Base-by-base conservation (phyloP, 2,113 vertebrate genomes). In the Rattus rattus region DNA sequence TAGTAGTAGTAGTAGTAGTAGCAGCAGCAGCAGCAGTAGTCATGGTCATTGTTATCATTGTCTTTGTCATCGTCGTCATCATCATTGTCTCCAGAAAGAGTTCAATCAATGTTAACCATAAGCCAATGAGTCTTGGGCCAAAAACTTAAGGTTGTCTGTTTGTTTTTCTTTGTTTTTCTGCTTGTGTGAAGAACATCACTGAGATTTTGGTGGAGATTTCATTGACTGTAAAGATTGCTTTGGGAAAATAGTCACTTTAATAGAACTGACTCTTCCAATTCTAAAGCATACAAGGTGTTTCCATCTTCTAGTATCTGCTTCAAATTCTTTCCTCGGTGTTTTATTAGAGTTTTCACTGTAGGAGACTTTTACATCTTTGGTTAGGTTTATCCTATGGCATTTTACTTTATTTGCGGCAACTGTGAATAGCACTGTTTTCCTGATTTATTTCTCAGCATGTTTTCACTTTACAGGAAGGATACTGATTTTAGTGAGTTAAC, bases 1-100 rank as follows among this genome's bases (percentile, higher is more conserved):
- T 43, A 43, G 43, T 43, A 43, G 43, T 43, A 43, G 43, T 43
- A 43, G 43, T 43, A 43, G 43, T 3, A 43, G 43, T 3, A 43
- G 43, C 43, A 43, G 43, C 43, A 43, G 43, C 43, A 43, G 43
- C 43, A 43, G 43, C 43, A 43, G 43, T 43, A 43, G 43, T 43
- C 43, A 43, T 43, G 43, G 43, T 43, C 43, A 43, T 43, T 43
- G 43, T 43, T 43, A 43, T 43, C 43, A 43, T 43, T 19, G 5
- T 24, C n/a, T 1, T 70, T 1, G 1, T 36, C 4, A 5, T 73
- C 19, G 0, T 73, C 9, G 1, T 43, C 9, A 9, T 43, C 8
- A 20, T 20, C 70, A 22, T 22, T 3, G 19, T 24, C 54, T 81
- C 79, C 19, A 13, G 4, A n/a, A 30, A 43, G n/a, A 3, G 14